A percentile compares a stretch with the other conserved stretches of the same genome.
These are phyloP conservation scores for Drosophila cognata DNA, from an alignment of 2,888 invertebrate species.

Conservation along the genomic window DNA sequence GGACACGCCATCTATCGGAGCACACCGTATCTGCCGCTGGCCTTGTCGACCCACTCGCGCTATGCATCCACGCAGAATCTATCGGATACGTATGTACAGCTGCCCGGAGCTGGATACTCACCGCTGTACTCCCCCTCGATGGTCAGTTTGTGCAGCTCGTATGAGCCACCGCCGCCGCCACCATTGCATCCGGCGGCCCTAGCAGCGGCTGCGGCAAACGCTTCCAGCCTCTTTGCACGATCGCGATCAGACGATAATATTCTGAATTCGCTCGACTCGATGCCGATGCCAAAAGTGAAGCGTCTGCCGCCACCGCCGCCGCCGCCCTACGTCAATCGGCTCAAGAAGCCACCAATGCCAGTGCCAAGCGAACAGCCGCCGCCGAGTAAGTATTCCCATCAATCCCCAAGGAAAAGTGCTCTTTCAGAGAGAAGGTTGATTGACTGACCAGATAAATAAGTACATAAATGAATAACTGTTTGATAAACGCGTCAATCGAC, in stretches of 20 bases:
- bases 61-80: conserved; percentile 93
- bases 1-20: conserved; percentile 92
- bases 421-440: neutral
- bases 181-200: conserved; percentile 86
- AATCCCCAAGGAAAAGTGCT: neutral
- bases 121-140: conserved; percentile 89
- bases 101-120: conserved; percentile 87
- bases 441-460: neutral
- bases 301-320: conserved; percentile 87
- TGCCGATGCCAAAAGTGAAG: conserved; percentile 85
- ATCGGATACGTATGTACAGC: conserved; percentile 90
- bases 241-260: conserved; percentile 94
- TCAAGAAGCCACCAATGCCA: conserved; percentile 86
- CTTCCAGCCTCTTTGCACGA: conserved; percentile 87
- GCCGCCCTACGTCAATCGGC: conserved; percentile 85
- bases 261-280: conserved; percentile 88
- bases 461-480: neutral
- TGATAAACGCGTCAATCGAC: neutral
- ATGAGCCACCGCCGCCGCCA: conserved; percentile 89
- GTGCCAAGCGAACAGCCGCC: conserved; percentile 85
- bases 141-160: conserved; percentile 88
- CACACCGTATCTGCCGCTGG: conserved; percentile 91
- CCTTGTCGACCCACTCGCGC: conserved; percentile 88
- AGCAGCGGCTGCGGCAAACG: conserved; percentile 75
- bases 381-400: conserved; percentile 81